Evolutionary conservation across 2,797 vertebrate genomes (phyloP).

Genomic region (Lemur catta): DNA sequence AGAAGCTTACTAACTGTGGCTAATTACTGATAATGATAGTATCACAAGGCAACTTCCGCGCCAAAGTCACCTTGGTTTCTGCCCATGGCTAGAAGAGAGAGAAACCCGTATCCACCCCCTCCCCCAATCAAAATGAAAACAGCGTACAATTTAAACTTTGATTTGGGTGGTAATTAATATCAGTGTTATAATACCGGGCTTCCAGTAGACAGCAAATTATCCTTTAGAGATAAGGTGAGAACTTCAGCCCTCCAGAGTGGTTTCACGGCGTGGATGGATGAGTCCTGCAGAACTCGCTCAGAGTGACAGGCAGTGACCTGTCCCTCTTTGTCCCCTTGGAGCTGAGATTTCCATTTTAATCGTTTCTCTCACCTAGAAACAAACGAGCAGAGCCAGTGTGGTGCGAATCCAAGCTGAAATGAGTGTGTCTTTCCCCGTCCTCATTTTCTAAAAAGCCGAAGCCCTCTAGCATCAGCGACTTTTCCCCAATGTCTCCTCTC

Average conservation of each 20-base stretch:
- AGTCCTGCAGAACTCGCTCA: neutral
- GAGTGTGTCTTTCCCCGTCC: neutral
- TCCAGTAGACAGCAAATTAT: neutral
- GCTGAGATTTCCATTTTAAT: conserved; percentile 8
- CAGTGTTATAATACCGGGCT: neutral
- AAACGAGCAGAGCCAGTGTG: neutral
- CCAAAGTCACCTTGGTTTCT: conserved; percentile 78
- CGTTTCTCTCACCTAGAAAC: neutral
- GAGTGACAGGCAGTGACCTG: neutral
- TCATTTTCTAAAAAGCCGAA: neutral
- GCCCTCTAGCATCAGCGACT: neutral
- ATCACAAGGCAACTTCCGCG: conserved; percentile 68
- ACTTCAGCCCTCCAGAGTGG: neutral
- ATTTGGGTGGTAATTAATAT: neutral
- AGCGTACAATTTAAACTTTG: neutral
- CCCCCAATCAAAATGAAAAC: neutral
- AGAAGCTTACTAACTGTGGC: conserved; percentile 78
- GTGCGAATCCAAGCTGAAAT: neutral
- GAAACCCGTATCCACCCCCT: neutral
- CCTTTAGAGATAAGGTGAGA: neutral
- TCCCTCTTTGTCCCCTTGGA: neutral
- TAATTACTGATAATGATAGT: conserved; percentile 78
- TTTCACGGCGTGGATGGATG: neutral
- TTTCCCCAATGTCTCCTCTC: neutral
- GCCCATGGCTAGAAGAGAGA: conserved; percentile 44